Conservation (phyloP, 1,140 invertebrate genomes). For the Hylaeus anthracinus region DNA sequence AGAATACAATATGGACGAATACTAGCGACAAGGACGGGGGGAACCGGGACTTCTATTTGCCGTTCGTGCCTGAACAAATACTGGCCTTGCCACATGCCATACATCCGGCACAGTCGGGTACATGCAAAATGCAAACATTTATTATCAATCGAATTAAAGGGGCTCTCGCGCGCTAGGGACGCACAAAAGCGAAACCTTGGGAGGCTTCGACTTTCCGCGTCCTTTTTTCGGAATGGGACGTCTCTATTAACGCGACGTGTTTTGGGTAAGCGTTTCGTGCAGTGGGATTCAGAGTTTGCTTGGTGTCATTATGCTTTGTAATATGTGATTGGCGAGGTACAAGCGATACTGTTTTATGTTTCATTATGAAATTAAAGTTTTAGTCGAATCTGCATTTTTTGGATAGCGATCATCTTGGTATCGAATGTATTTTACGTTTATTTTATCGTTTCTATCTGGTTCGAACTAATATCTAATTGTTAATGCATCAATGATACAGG, state of each 20-base stretch:
- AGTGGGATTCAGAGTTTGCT: not conserved
- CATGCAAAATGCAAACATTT: constrained; percentile 70
- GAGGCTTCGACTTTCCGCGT: not conserved
- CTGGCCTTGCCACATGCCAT: constrained; percentile 71
- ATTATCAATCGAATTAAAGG: constrained; percentile 69
- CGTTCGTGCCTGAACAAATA: constrained; percentile 72
- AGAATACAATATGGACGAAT: constrained; percentile 48
- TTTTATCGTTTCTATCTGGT: too few species aligned
- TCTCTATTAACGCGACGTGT: constrained; percentile 14
- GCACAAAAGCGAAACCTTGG: constrained; percentile 8
- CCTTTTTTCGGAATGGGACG: not conserved
- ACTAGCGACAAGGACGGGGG: constrained; percentile 42
- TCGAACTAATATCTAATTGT: too few species aligned
- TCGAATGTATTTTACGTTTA: too few species aligned
- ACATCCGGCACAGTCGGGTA: constrained; percentile 53
- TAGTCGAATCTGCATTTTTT: too few species aligned
- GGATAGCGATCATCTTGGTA: too few species aligned
- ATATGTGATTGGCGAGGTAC: too few species aligned
- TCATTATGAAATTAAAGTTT: too few species aligned
- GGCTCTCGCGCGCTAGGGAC: constrained; percentile 23
- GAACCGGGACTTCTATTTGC: constrained; percentile 60
- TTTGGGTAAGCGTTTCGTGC: constrained; percentile 17
- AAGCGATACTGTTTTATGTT: too few species aligned
- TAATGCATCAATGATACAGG: too few species aligned
- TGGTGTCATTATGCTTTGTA: too few species aligned